These are phyloP conservation scores for Chamaetylas fuelleborni DNA, from an alignment of 2,113 vertebrate species.

Conservation along the genomic window DNA sequence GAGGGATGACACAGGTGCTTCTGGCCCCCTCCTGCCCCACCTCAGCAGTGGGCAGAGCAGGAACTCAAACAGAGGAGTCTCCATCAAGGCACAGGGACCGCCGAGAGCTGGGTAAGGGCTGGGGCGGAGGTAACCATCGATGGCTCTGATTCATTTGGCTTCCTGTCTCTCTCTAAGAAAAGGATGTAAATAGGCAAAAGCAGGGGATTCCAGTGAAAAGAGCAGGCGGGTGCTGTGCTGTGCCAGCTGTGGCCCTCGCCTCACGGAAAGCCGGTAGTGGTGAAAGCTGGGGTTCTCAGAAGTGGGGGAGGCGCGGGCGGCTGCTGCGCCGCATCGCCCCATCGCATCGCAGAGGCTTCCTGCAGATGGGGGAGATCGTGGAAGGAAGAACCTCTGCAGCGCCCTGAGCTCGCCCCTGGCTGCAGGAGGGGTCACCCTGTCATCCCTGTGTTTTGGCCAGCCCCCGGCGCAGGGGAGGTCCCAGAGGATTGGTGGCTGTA, in stretches of 20 bases:
- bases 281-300: conserved; percentile 80
- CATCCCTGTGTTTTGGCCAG: not conserved
- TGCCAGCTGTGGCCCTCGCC: conserved; percentile 38
- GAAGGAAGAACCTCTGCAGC: conserved; percentile 9
- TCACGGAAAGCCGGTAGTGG: conserved; percentile 87
- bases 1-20: not conserved
- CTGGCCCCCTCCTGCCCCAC: not conserved
- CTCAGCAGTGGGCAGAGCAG: accelerated
- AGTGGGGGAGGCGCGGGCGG: conserved; percentile 72
- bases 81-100: not conserved
- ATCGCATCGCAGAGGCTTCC: conserved; percentile 70
- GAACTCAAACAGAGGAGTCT: not conserved
- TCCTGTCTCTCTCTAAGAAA: conserved; percentile 74
- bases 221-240: conserved; percentile 42
- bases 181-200: conserved; percentile 62
- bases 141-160: conserved; percentile 54
- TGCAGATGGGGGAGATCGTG: conserved; percentile 31
- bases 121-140: not conserved
- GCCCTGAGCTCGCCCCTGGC: not conserved
- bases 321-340: conserved; percentile 15
- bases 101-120: not conserved
- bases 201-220: conserved; percentile 69
- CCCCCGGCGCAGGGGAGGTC: accelerated
- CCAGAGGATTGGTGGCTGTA: not conserved
- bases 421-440: not conserved